These are phyloP conservation scores for Bolborhynchus lineola DNA, from an alignment of 2,113 vertebrate species.

Conservation along the genomic window DNA sequence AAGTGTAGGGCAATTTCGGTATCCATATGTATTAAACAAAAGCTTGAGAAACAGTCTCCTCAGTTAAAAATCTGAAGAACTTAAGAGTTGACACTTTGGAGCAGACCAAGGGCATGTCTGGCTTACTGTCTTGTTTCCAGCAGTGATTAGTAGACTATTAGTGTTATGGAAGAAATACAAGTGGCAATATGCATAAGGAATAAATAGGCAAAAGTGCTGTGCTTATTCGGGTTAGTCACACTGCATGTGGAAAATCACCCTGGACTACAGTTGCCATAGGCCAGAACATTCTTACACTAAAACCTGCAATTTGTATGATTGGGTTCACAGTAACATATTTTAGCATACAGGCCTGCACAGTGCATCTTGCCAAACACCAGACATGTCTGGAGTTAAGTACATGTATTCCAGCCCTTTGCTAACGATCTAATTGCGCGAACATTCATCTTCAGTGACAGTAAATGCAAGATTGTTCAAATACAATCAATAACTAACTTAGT, in stretches of 20 bases:
- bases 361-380: neutral
- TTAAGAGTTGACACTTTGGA: neutral
- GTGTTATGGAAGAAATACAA: neutral
- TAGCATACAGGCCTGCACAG: neutral
- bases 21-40: neutral
- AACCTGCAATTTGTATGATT: neutral
- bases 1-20: neutral
- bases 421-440: neutral
- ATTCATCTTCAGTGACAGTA: neutral
- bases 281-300: neutral
- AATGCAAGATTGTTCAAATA: neutral
- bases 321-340: neutral
- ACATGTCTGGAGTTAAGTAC: neutral
- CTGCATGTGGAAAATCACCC: neutral
- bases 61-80: neutral
- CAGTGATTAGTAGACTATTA: neutral
- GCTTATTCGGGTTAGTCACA: neutral
- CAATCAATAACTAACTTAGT: neutral
- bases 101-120: neutral
- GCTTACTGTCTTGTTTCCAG: neutral
- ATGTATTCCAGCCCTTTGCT: accelerated
- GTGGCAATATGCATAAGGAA: neutral
- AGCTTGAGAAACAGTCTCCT: neutral
- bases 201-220: neutral
- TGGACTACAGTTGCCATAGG: neutral